phyloP scores from a whole-genome alignment of 2,888 invertebrate species.

The Galerucella nymphaeae region DNA sequence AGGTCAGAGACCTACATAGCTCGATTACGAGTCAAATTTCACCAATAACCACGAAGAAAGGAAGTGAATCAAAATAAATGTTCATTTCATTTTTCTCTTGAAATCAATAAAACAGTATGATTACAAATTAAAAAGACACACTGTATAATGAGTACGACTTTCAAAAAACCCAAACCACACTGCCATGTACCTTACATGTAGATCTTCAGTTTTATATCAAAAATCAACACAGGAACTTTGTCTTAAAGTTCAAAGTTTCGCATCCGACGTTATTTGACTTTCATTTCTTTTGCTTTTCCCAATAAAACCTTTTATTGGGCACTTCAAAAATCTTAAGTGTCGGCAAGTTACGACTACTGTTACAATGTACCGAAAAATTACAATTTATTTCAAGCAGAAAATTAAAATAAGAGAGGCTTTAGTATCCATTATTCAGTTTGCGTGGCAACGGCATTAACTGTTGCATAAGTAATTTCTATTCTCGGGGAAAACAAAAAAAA shows the following conservation, averaged over 20 bases:
- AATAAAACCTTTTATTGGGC: constrained; percentile 29
- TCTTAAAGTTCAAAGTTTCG: not conserved
- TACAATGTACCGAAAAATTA: constrained; percentile 35
- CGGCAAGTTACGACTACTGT: constrained; percentile 16
- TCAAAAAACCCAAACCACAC: too few relatives aligned
- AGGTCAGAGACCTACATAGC: too few relatives aligned
- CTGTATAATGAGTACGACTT: too few relatives aligned
- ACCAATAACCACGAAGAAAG: too few relatives aligned
- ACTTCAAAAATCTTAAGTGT: constrained; percentile 13
- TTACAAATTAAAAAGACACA: too few relatives aligned
- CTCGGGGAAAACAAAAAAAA: constrained; percentile 20
- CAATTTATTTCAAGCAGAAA: constrained; percentile 35
- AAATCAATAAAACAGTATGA: too few relatives aligned
- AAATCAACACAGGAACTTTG: too few relatives aligned
- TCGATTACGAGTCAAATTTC: too few relatives aligned
- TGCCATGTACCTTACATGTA: too few relatives aligned
- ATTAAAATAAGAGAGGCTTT: constrained; percentile 33
- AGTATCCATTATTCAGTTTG: constrained; percentile 33
- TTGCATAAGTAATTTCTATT: constrained; percentile 34
- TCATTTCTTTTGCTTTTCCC: constrained; percentile 6
- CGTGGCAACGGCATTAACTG: constrained; percentile 31
- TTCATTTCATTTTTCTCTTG: too few relatives aligned
- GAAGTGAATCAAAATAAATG: too few relatives aligned
- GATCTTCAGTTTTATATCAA: too few relatives aligned
- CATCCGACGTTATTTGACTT: constrained; percentile 2